Evolutionary conservation across 2,888 invertebrate species (phyloP), one percentile per base, ranked within the genome.

Genomic region (Morpho achilles): DNA sequence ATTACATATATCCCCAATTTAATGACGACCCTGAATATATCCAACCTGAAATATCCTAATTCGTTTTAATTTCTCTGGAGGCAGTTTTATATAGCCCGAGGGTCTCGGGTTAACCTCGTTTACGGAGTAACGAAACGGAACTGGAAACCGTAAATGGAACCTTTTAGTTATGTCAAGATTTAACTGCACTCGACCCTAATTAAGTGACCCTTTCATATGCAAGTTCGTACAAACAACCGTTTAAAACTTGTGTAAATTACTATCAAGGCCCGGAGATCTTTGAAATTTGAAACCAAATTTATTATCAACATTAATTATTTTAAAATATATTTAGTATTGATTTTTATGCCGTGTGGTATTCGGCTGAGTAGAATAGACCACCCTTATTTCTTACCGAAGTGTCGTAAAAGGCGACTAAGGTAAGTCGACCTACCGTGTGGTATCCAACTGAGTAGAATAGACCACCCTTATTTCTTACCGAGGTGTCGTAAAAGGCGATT

Each of bases 131-230:
- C 61, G 58, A 57, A 60, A 67, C 67, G 67, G 64, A 71, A 72
- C 66, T 64, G 64, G 54, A 62, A 69, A 71, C 72, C 69, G 73
- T 68, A 63, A 72, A 75, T 66, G 57, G 62, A 62, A 69, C 67
- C 69, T 70, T 67, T 70, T 65, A 66, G 67, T 69, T 73, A 64
- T 70, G 72, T 58, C 73, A 75, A 75, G 76, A 76, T 75, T 80
- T 74, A 76, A 79, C 71, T 75, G 69, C 72, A 67, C 67, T 70
- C 72, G 71, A 68, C 61, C 67, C 69, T 76, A 78, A 81, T 79
- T 79, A 78, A 72, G 70, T 73, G 69, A 74, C 72, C 75, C 72
- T 70, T 73, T 70, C 75, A 73, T 61, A 62, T 56, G 58, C 50
- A 60, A 47, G 55, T 58, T 50, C 40, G 39, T 53, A 49, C 54